Evolutionary conservation across 1,140 invertebrate species (phyloP).

Genomic region (Brachionus paranguensis): DNA sequence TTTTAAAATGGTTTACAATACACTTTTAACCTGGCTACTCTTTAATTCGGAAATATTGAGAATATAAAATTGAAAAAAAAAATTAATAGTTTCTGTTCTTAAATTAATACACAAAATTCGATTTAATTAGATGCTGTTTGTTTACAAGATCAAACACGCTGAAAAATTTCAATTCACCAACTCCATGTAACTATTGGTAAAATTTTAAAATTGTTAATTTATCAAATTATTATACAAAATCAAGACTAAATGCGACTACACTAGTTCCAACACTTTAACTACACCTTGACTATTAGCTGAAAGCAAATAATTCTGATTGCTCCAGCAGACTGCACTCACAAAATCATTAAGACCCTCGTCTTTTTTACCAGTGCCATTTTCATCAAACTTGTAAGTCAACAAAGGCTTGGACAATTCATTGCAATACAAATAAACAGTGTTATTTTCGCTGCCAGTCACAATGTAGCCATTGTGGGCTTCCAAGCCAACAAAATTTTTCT

Average conservation of each 20-base stretch:
- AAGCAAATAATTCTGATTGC: slow-evolving; percentile 74
- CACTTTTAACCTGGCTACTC: background rate
- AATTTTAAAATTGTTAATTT: background rate
- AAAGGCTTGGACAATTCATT: slow-evolving; percentile 79
- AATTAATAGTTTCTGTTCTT: background rate
- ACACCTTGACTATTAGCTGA: slow-evolving; percentile 90
- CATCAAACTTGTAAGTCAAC: slow-evolving; percentile 81
- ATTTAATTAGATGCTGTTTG: background rate
- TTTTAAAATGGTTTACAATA: background rate
- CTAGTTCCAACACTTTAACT: slow-evolving; percentile 57
- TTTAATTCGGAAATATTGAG: background rate
- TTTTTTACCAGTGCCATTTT: slow-evolving; percentile 62
- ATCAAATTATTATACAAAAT: background rate
- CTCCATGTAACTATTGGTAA: background rate
- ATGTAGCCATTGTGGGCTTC: slow-evolving; percentile 89
- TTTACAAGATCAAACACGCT: background rate
- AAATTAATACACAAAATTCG: background rate
- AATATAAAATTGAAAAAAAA: background rate
- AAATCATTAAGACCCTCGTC: slow-evolving; percentile 82
- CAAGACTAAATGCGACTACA: background rate
- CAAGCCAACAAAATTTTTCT: slow-evolving; percentile 60
- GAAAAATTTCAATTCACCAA: background rate
- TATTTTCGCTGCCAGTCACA: slow-evolving; percentile 91
- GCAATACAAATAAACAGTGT: slow-evolving; percentile 86
- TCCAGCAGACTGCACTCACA: slow-evolving; percentile 91